Evolutionary conservation across 2,888 invertebrate genomes (phyloP).

Genomic region (Gari tellinella): DNA sequence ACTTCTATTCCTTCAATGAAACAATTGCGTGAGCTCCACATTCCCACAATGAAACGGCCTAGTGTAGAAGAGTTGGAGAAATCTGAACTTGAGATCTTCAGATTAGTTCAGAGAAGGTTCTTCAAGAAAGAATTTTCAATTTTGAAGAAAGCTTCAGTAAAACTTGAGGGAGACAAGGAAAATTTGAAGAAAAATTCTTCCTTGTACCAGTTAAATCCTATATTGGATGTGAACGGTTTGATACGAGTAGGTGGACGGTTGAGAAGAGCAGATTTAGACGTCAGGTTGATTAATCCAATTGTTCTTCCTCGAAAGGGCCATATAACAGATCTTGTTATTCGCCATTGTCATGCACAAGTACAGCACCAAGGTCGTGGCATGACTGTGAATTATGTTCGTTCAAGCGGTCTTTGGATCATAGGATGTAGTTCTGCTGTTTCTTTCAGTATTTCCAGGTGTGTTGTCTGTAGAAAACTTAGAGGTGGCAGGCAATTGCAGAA

Average conservation of each 20-base stretch:
- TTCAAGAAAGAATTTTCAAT: neutral
- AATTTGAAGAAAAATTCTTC: slow-evolving; percentile 6
- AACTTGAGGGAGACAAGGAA: neutral
- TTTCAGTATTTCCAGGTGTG: slow-evolving; percentile 67
- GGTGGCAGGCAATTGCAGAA: slow-evolving; percentile 56
- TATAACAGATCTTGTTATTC: slow-evolving; percentile 39
- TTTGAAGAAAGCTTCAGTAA: neutral
- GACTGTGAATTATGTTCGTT: slow-evolving; percentile 56
- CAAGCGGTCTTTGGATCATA: slow-evolving; percentile 76
- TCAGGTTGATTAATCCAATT: slow-evolving; percentile 38
- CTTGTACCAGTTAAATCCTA: slow-evolving; percentile 46
- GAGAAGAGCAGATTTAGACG: slow-evolving; percentile 9
- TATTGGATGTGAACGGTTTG: slow-evolving; percentile 49
- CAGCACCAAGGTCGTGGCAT: slow-evolving; percentile 54
- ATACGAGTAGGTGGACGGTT: slow-evolving; percentile 60
- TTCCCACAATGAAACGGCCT: too few relatives aligned
- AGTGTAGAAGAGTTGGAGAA: neutral
- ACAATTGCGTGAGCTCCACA: too few relatives aligned
- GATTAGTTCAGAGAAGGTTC: neutral
- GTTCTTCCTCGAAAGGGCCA: slow-evolving; percentile 50
- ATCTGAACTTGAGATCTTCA: neutral
- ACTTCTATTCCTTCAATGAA: too few relatives aligned
- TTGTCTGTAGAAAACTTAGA: slow-evolving; percentile 68
- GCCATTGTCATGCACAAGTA: slow-evolving; percentile 45
- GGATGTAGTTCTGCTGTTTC: slow-evolving; percentile 63